phyloP scores from a whole-genome alignment of 2,888 invertebrate genomes.

The Diaphora mendica region DNA sequence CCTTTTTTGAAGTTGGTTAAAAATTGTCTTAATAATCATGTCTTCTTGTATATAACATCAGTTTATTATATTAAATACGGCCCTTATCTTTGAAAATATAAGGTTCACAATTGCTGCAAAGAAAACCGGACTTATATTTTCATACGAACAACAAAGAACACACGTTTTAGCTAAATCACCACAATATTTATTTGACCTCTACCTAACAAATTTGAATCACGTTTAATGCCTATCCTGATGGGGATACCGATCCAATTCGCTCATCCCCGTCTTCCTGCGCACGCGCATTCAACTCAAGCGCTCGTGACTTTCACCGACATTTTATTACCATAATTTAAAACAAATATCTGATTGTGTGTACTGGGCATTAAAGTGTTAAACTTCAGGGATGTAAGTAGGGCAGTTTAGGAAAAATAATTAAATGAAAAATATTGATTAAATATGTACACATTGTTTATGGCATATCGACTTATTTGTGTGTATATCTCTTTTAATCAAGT shows the following conservation, averaged over 20 bases:
- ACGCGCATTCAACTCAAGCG: constrained; percentile 73
- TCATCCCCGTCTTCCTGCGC: constrained; percentile 66
- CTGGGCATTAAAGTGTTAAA: constrained; percentile 86
- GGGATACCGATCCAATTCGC: constrained; percentile 75
- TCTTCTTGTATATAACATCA: not conserved
- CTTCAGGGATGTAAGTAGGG: constrained; percentile 74
- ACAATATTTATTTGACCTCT: constrained; percentile 50
- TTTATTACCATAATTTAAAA: constrained; percentile 88
- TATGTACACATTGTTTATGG: not conserved
- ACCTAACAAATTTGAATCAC: constrained; percentile 54
- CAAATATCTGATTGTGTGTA: constrained; percentile 87
- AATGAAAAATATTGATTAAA: not conserved
- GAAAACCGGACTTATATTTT: not conserved
- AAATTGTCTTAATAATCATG: not conserved
- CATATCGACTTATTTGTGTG: no score
- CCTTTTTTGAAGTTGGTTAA: no score
- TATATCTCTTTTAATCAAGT: no score
- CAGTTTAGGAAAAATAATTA: not conserved
- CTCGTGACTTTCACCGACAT: constrained; percentile 86
- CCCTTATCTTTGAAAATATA: not conserved
- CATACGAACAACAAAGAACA: constrained; percentile 2
- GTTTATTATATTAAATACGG: not conserved
- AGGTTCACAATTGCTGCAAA: not conserved
- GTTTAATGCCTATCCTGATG: constrained; percentile 57
- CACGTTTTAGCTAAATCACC: constrained; percentile 8